These are phyloP conservation scores for Acrossocheilus fasciatus DNA, from an alignment of 2,797 vertebrate genomes.

Conservation along the genomic window DNA sequence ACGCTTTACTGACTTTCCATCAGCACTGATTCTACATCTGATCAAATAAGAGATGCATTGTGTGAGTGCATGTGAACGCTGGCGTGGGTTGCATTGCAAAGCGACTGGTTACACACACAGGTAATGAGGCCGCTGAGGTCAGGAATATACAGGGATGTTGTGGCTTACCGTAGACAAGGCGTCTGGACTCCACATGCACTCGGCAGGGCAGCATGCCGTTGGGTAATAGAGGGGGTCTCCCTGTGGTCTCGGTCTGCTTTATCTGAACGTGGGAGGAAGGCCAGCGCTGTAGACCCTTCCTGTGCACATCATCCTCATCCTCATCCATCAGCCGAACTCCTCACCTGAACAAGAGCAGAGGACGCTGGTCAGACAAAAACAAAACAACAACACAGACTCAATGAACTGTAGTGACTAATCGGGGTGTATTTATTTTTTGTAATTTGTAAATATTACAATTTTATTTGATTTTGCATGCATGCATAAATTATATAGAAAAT, in stretches of 20 bases:
- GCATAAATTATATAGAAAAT: no score
- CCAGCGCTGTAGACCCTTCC: conserved; percentile 72
- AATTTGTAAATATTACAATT: no score
- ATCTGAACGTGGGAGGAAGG: conserved; percentile 76
- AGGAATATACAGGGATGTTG: conserved; percentile 65
- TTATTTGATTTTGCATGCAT: no score
- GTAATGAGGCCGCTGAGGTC: conserved; percentile 72
- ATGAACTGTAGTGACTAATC: not conserved
- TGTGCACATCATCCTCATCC: conserved; percentile 85
- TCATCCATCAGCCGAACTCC: conserved; percentile 80
- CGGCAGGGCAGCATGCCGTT: conserved; percentile 83
- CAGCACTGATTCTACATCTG: not conserved
- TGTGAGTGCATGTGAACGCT: conserved; percentile 2
- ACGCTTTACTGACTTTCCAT: not conserved
- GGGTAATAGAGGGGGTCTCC: conserved; percentile 69
- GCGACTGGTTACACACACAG: conserved; percentile 74
- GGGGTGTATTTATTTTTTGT: no score
- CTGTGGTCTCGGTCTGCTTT: conserved; percentile 80
- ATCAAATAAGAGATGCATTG: not conserved
- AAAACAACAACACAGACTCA: not conserved
- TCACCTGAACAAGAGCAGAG: conserved; percentile 60
- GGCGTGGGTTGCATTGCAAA: conserved; percentile 78
- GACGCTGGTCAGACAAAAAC: not conserved
- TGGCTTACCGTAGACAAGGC: conserved; percentile 80
- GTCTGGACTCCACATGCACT: conserved; percentile 78